Evolutionary conservation across 2,797 vertebrate species (phyloP).

Genomic region (Gymnoscopelus braueri): DNA sequence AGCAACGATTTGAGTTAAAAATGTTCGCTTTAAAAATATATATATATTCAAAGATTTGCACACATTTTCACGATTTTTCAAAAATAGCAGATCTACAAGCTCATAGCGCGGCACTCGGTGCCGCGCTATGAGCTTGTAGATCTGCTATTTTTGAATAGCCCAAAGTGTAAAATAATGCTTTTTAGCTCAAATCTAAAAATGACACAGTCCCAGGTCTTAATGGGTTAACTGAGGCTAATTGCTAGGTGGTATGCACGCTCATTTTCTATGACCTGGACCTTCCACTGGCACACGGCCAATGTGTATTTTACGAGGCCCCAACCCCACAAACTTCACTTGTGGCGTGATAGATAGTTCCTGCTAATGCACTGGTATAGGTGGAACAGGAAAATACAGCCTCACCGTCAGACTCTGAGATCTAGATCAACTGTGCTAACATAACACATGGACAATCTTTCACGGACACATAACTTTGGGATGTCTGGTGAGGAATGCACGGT

Average conservation of each 20-base stretch:
- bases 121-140: no score
- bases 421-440: neutral
- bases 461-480: neutral
- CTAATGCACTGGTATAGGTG: conserved; percentile 32
- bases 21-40: no score
- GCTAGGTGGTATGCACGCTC: conserved; percentile 29
- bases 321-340: conserved; percentile 28
- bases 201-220: no score
- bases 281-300: conserved; percentile 49
- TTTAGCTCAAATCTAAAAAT: no score
- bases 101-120: no score
- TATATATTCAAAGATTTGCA: no score
- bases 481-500: neutral
- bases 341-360: conserved; percentile 42
- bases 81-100: no score
- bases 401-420: conserved; percentile 2
- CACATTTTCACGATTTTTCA: no score
- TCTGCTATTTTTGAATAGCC: no score
- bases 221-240: conserved; percentile 46
- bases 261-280: conserved; percentile 54
- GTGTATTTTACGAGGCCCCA: conserved; percentile 44
- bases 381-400: conserved; percentile 21
- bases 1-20: no score
- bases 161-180: no score
- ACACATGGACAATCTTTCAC: neutral